Conservation (phyloP, 1,140 invertebrate genomes). For the Microvelia longipes region DNA sequence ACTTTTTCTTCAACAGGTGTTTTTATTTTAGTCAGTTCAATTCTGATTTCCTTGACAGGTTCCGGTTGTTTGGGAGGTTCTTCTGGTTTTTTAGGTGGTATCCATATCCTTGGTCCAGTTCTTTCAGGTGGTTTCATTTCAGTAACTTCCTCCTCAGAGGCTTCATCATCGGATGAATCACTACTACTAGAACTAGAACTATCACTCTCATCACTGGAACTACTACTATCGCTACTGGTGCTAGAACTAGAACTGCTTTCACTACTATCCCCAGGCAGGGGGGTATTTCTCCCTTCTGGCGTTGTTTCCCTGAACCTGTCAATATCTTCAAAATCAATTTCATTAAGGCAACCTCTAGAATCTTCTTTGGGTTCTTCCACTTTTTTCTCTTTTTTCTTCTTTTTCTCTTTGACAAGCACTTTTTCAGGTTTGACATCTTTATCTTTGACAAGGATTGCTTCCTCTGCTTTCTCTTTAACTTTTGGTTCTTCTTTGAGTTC, state of each 20-base stretch:
- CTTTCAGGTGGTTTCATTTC: neutral
- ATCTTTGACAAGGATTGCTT: neutral
- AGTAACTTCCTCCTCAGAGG: neutral
- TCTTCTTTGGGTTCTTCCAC: neutral
- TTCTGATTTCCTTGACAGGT: no score
- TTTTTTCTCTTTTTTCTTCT: neutral
- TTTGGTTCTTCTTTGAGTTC: neutral
- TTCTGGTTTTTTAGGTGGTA: neutral
- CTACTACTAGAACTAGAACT: neutral
- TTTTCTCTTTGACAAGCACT: neutral
- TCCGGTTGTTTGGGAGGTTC: neutral
- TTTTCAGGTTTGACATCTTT: neutral
- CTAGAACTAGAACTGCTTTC: neutral
- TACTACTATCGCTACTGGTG: neutral
- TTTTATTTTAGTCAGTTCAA: no score
- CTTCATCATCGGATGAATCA: neutral
- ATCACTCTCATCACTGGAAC: neutral
- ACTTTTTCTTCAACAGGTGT: no score
- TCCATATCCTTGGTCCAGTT: neutral
- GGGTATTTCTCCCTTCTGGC: slow-evolving; percentile 12
- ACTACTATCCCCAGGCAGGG: neutral
- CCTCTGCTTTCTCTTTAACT: neutral
- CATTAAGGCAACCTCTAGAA: neutral
- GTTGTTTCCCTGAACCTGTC: slow-evolving; percentile 1
- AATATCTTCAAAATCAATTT: slow-evolving; percentile 1